These are phyloP conservation scores for Trichogramma pretiosum DNA, from an alignment of 1,140 invertebrate genomes.

Conservation along the genomic window DNA sequence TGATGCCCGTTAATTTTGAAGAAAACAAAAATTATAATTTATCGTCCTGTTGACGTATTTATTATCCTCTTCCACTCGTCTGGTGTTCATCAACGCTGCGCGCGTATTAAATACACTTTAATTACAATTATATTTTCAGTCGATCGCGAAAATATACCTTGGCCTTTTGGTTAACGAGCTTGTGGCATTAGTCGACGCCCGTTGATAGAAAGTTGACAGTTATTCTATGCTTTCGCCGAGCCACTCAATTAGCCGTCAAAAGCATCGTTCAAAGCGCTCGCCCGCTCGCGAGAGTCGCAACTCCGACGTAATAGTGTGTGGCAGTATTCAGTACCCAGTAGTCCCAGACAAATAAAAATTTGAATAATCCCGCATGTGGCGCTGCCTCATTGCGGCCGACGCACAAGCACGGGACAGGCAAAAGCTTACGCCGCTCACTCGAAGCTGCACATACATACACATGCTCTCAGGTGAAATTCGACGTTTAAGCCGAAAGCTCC, in stretches of 20 bases:
- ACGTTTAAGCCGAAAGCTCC: slow-evolving; percentile 14
- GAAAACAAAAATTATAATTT: no score
- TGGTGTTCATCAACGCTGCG: no score
- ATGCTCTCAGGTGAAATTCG: slow-evolving; percentile 15
- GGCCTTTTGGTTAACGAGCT: slow-evolving; percentile 12
- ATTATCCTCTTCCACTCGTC: no score
- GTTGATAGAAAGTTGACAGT: background rate
- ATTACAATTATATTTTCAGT: background rate
- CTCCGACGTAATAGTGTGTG: no score
- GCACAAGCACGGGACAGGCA: no score
- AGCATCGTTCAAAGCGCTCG: no score
- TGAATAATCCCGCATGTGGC: slow-evolving; percentile 17
- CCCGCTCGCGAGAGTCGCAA: no score
- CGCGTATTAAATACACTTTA: background rate
- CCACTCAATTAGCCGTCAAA: slow-evolving; percentile 5
- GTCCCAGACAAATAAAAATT: slow-evolving; percentile 19
- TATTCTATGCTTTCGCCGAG: background rate
- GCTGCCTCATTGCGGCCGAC: slow-evolving; percentile 2
- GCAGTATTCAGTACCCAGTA: no score
- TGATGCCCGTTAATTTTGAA: no score
- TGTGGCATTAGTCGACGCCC: background rate
- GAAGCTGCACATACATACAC: no score
- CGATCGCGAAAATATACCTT: slow-evolving; percentile 4
- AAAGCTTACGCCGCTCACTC: no score
- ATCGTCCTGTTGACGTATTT: no score